phyloP scores from a whole-genome alignment of 2,888 invertebrate genomes.

The Idaea aversata region DNA sequence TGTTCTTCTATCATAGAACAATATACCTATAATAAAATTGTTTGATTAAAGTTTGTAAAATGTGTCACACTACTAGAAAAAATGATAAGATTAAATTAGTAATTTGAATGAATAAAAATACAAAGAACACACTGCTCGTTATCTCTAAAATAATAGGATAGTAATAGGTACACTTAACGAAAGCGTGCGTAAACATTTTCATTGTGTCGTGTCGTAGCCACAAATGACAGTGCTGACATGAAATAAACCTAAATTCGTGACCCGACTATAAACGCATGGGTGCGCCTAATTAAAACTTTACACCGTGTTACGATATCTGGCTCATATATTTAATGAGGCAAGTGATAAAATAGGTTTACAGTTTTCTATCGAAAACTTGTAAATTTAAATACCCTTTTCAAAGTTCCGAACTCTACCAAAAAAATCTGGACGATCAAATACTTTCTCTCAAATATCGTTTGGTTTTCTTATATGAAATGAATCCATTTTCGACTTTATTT shows the following conservation, averaged over 20 bases:
- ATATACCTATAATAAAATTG: too few relatives aligned
- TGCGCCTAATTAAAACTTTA: constrained; percentile 39
- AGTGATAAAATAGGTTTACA: neutral
- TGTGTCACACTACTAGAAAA: neutral
- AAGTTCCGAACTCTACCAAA: too few relatives aligned
- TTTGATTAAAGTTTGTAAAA: too few relatives aligned
- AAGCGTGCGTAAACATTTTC: constrained; percentile 1
- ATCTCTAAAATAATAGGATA: neutral
- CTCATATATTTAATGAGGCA: constrained; percentile 12
- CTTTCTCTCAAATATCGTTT: too few relatives aligned
- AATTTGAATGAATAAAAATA: neutral
- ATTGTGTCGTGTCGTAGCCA: constrained; percentile 9
- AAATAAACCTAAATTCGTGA: constrained; percentile 38
- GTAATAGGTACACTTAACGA: neutral
- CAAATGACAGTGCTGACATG: constrained; percentile 6
- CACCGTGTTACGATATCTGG: constrained; percentile 16
- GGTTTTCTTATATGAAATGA: too few relatives aligned
- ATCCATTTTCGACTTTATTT: too few relatives aligned
- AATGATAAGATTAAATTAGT: neutral
- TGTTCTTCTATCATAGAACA: too few relatives aligned
- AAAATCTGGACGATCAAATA: too few relatives aligned
- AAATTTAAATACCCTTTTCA: too few relatives aligned
- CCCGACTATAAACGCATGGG: constrained; percentile 43
- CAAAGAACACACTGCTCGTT: neutral
- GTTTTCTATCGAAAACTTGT: too few relatives aligned